Percentiles rank a stretch among this genome's conserved stretches.
Conservation (phyloP, 1,140 invertebrate species). For the Temnothorax longispinosus region DNA sequence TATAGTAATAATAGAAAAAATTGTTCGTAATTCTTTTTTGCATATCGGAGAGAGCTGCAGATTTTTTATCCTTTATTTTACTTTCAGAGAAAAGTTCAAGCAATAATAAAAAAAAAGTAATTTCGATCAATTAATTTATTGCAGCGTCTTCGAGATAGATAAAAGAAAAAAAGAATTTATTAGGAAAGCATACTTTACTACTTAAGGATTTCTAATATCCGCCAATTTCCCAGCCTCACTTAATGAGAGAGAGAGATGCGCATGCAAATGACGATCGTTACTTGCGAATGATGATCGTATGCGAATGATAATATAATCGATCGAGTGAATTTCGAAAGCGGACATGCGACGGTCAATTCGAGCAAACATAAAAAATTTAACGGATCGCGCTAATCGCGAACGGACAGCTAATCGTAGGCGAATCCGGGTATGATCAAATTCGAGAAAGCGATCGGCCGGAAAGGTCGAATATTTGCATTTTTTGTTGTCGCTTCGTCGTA, state of each 20-base stretch:
- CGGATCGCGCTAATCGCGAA: not conserved
- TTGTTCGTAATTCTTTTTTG: not conserved
- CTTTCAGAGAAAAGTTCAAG: not conserved
- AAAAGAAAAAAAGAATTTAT: not conserved
- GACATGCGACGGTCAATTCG: not conserved
- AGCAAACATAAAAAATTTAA: slow-evolving; percentile 14
- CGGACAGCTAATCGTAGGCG: not conserved
- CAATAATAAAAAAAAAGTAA: not conserved
- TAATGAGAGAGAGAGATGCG: slow-evolving; percentile 27
- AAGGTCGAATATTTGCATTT: slow-evolving; percentile 62
- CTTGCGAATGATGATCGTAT: slow-evolving; percentile 4
- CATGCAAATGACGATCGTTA: slow-evolving; percentile 18
- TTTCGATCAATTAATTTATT: not conserved
- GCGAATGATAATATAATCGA: slow-evolving; percentile 34
- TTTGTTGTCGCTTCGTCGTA: slow-evolving; percentile 11
- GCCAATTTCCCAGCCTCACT: not conserved
- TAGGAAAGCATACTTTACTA: slow-evolving; percentile 5
- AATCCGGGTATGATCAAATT: not conserved
- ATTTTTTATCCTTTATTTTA: slow-evolving; percentile 1
- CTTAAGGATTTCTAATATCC: not conserved
- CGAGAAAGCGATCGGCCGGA: slow-evolving; percentile 49
- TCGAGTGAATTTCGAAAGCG: slow-evolving; percentile 45
- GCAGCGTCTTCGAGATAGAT: not conserved
- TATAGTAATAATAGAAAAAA: not conserved
- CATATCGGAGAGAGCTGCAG: not conserved